These are phyloP conservation scores for Limosa lapponica DNA, from an alignment of 2,797 vertebrate genomes.

Conservation along the genomic window DNA sequence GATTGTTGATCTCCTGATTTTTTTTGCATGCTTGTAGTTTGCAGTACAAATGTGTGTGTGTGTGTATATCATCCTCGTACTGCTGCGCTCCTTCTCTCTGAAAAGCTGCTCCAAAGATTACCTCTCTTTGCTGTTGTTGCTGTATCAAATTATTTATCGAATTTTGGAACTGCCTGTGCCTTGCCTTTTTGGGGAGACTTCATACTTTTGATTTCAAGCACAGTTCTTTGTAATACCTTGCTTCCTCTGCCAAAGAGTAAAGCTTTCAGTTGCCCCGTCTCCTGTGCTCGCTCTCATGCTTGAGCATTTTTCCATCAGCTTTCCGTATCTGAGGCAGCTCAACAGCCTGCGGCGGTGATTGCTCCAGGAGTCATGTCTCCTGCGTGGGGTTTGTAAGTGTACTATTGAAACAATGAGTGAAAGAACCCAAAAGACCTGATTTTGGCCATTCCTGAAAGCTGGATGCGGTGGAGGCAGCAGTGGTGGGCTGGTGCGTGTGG, in stretches of 20 bases:
- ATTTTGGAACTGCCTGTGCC: not conserved
- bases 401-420: not conserved
- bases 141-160: not conserved
- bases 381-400: not conserved
- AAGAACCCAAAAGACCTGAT: not conserved
- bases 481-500: rapidly evolving
- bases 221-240: not conserved
- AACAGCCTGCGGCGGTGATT: not conserved
- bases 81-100: not conserved
- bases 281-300: not conserved
- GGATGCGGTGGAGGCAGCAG: not conserved
- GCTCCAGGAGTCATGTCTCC: not conserved
- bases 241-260: not conserved
- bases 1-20: not conserved
- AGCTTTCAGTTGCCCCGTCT: not conserved
- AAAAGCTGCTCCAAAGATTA: not conserved
- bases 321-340: not conserved
- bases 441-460: not conserved
- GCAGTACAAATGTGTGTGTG: not conserved
- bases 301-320: not conserved
- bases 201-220: not conserved
- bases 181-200: not conserved
- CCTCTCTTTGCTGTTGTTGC: not conserved
- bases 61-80: rapidly evolving
- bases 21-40: not conserved